phyloP scores from a whole-genome alignment of 1,140 invertebrate species.

The Contarinia nasturtii region DNA sequence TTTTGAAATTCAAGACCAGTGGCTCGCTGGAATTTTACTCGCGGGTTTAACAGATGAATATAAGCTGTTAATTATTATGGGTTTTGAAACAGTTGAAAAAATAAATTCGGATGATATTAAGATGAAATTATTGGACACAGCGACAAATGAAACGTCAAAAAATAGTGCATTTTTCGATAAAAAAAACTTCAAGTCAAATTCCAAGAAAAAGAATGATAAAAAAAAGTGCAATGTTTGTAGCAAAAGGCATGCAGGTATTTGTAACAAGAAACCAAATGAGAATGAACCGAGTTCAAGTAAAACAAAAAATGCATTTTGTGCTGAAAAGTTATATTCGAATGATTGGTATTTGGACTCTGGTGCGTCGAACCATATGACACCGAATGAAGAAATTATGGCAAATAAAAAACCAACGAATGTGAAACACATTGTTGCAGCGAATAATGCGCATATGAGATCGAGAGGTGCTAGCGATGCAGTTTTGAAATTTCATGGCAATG shows the following conservation, averaged over 20 bases:
- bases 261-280: constrained; percentile 1
- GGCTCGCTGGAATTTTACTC: constrained; percentile 16
- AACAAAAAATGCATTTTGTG: background rate
- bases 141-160: background rate
- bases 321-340: background rate
- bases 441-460: constrained; percentile 4
- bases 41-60: constrained; percentile 17
- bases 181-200: background rate
- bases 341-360: constrained; percentile 9
- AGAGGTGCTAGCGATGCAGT: constrained; percentile 4
- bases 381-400: constrained; percentile 1
- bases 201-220: constrained; percentile 1
- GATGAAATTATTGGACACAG: background rate
- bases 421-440: constrained; percentile 5
- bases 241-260: constrained; percentile 1
- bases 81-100: constrained; percentile 1
- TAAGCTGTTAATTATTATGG: constrained; percentile 19
- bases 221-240: background rate
- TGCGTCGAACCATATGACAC: constrained; percentile 7
- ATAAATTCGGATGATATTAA: background rate
- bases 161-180: background rate
- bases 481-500: constrained; percentile 1
- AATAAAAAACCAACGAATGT: background rate
- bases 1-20: constrained; percentile 12
- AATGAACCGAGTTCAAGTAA: background rate